A percentile compares a stretch with the other conserved stretches of the same genome.
These are phyloP conservation scores for Eledona agricola DNA, from an alignment of 2,888 invertebrate species.

Conservation along the genomic window DNA sequence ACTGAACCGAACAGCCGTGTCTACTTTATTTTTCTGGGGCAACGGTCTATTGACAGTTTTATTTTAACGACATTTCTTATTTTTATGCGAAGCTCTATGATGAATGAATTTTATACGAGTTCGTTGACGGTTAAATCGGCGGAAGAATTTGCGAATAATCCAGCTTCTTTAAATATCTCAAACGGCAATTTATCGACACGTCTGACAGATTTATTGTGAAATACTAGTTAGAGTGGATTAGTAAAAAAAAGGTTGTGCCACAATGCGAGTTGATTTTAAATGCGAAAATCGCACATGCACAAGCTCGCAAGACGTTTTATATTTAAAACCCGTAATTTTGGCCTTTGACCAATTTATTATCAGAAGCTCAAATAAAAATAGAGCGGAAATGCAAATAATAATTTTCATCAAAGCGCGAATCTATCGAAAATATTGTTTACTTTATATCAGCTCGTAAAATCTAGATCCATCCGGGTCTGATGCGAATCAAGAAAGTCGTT, in stretches of 20 bases:
- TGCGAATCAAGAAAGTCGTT: not conserved
- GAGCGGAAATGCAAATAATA: conserved; percentile 10
- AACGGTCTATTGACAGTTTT: conserved; percentile 19
- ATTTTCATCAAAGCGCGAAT: conserved; percentile 1
- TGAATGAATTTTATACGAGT: not conserved
- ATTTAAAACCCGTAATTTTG: conserved; percentile 2
- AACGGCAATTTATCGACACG: too few relatives aligned
- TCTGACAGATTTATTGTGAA: too few relatives aligned
- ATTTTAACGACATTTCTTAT: conserved; percentile 9
- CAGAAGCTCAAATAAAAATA: conserved; percentile 9
- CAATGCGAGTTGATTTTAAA: too few relatives aligned
- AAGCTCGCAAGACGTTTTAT: conserved; percentile 1
- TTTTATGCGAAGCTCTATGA: too few relatives aligned
- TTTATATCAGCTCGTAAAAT: conserved; percentile 1
- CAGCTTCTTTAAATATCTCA: too few relatives aligned
- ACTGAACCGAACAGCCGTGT: too few relatives aligned
- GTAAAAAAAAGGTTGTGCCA: not conserved
- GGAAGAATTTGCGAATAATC: too few relatives aligned
- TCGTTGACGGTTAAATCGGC: conserved; percentile 1
- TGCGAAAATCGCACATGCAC: conserved; percentile 1
- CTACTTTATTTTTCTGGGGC: conserved; percentile 22
- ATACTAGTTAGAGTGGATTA: not conserved
- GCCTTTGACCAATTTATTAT: conserved; percentile 3
- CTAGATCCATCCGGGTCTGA: conserved; percentile 4
- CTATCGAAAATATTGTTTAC: conserved; percentile 2